A percentile compares a stretch with the other conserved stretches of the same genome.
Conservation (phyloP, 2,113 vertebrate genomes). For the Psettodes erumei region DNA sequence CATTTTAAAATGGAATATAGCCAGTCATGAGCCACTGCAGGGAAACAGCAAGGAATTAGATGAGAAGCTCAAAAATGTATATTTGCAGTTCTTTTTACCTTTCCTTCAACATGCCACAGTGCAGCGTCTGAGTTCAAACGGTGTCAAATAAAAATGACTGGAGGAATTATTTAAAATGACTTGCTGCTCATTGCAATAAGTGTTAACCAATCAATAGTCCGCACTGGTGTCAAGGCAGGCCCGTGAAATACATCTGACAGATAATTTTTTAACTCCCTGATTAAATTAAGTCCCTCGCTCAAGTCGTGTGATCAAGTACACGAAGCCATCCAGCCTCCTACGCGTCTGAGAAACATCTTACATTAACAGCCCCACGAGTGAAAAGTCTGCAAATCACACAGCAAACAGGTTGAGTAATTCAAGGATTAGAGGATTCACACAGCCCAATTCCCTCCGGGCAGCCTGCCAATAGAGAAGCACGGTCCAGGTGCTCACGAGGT, state of each 20-base stretch:
- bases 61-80: constrained; percentile 7
- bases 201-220: constrained; percentile 4
- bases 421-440: constrained; percentile 63
- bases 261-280: constrained; percentile 51
- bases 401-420: constrained; percentile 67
- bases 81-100: not conserved
- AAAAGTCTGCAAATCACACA: constrained; percentile 67
- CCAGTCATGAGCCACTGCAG: constrained; percentile 28
- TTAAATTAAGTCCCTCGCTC: constrained; percentile 51
- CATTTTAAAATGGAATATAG: constrained; percentile 37
- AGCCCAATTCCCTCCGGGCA: constrained; percentile 58
- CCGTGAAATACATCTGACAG: constrained; percentile 46
- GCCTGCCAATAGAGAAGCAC: constrained; percentile 54
- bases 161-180: not conserved
- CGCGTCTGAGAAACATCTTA: constrained; percentile 45
- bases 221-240: constrained; percentile 25
- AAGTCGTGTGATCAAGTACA: constrained; percentile 61
- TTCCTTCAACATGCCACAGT: not conserved
- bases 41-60: not conserved
- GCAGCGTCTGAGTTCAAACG: not conserved
- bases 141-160: constrained; percentile 17
- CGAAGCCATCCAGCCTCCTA: constrained; percentile 57
- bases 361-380: constrained; percentile 57
- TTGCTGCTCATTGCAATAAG: constrained; percentile 17
- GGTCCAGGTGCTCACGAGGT: constrained; percentile 53